Evolutionary conservation across 2,888 invertebrate genomes (phyloP), one percentile per base, ranked within the genome.

Genomic region (Tuta absoluta): DNA sequence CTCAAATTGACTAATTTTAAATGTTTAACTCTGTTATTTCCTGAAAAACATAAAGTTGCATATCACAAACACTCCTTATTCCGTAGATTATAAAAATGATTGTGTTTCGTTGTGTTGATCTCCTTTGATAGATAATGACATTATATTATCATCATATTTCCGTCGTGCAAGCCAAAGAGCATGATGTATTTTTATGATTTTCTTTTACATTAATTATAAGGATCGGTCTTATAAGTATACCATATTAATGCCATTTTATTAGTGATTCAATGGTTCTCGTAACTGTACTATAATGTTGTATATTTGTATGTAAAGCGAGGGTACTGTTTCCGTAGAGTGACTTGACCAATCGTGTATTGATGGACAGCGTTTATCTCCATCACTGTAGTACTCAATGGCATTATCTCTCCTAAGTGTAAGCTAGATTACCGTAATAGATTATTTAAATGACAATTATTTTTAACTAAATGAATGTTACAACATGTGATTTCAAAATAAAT

Each of bases 401-500:
- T 91, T 91, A 90, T 89, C 90, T 91, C 89, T 90, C 86, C 75
- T 89, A 87, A 86, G 72, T 86, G 68, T 91, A 91, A 90, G 90
- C 92, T 93, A 92, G 92, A 89, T 84, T 89, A 91, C 92, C 87
- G 90, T 90, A 91, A 92, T 92, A 92, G 92, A 93, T 91, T 92
- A 93, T 92, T 91, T 89, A 90, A 93, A 92, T 92, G 92, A 93
- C 91, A 93, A 92, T 93, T 93, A 93, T 93, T 93, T 93, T 93
- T 93, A 93, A 93, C 93, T 92, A 83, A 91, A 93, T 93, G 92
- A 93, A 93, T 93, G 93, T 91, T 92, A 91, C 87, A 87, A 91
- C 89, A 91, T 92, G 91, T 92, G 90, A 92, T 92, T 92, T 92
- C 91, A 93, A 92, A 92, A 93, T 93, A 93, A 93, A 85, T 86